A percentile compares a stretch with the other conserved stretches of the same genome.
These are phyloP conservation scores for Acanthosepion esculentum DNA, from an alignment of 2,888 invertebrate genomes.

Conservation along the genomic window DNA sequence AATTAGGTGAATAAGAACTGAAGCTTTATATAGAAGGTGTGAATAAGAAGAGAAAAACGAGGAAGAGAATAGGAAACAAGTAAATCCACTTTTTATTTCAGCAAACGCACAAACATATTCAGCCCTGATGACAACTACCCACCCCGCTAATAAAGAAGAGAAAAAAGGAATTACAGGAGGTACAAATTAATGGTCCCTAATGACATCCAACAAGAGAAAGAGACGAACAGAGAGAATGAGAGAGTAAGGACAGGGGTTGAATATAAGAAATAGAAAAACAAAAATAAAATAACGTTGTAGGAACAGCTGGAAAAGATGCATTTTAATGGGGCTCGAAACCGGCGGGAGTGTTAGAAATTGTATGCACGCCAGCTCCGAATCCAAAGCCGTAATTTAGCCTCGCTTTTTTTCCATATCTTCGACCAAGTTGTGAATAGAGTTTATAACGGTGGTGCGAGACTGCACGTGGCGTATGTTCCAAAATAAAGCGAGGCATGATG, in stretches of 20 bases:
- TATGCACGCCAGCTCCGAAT: slow-evolving; percentile 41
- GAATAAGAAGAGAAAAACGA: neutral
- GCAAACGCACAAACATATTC: slow-evolving; percentile 44
- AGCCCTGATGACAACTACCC: slow-evolving; percentile 42
- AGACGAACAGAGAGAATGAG: neutral
- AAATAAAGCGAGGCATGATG: slow-evolving; percentile 46
- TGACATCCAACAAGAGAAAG: neutral
- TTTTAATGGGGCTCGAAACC: slow-evolving; percentile 42
- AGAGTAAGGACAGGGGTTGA: neutral
- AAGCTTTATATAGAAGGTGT: neutral
- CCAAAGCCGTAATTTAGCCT: slow-evolving; percentile 43
- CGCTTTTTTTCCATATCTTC: slow-evolving; percentile 47
- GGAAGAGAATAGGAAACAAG: neutral
- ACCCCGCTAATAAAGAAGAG: neutral
- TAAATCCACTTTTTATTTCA: neutral
- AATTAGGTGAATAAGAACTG: neutral
- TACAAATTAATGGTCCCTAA: slow-evolving; percentile 45
- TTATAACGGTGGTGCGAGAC: slow-evolving; percentile 44
- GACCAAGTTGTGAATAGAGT: slow-evolving; percentile 43
- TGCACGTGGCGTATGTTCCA: slow-evolving; percentile 46
- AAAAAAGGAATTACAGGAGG: slow-evolving; percentile 42
- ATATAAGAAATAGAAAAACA: slow-evolving; percentile 42
- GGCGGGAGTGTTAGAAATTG: slow-evolving; percentile 47
- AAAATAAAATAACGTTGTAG: slow-evolving; percentile 39
- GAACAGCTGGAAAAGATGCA: slow-evolving; percentile 47